Conservation (phyloP, 2,888 invertebrate species). For the Meteorus colon region DNA sequence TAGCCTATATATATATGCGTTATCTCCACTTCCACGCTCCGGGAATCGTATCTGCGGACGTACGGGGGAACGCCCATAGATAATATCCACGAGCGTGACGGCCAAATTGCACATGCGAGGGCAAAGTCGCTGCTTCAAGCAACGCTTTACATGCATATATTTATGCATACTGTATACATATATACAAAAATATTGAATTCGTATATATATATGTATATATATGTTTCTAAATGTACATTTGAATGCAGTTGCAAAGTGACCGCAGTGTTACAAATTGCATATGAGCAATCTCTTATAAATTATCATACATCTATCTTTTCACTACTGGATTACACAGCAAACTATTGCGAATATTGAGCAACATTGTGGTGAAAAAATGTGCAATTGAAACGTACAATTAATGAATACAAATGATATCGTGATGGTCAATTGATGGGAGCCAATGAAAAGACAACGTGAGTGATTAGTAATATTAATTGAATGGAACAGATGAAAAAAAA, state of each 20-base stretch:
- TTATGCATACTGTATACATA: background rate
- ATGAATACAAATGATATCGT: background rate
- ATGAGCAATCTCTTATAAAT: slow-evolving; percentile 41
- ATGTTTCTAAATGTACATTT: slow-evolving; percentile 7
- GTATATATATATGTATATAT: background rate
- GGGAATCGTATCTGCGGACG: slow-evolving; percentile 39
- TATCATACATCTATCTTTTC: slow-evolving; percentile 9
- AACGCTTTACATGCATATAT: slow-evolving; percentile 19
- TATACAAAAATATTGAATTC: background rate
- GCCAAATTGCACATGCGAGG: slow-evolving; percentile 50
- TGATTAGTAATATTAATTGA: background rate
- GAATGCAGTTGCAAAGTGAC: slow-evolving; percentile 52
- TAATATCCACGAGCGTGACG: slow-evolving; percentile 54
- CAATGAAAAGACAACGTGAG: background rate
- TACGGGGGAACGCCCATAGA: slow-evolving; percentile 49
- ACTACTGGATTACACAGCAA: background rate
- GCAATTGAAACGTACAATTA: background rate
- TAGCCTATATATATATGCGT: slow-evolving; percentile 17
- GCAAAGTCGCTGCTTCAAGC: slow-evolving; percentile 18
- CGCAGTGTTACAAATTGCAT: slow-evolving; percentile 49
- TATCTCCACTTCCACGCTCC: slow-evolving; percentile 44
- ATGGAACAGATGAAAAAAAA: background rate
- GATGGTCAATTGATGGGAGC: too few relatives aligned
- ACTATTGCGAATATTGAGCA: background rate
- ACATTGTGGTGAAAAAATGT: slow-evolving; percentile 3